phyloP scores from a whole-genome alignment of 2,797 vertebrate genomes.

The Carapus acus region DNA sequence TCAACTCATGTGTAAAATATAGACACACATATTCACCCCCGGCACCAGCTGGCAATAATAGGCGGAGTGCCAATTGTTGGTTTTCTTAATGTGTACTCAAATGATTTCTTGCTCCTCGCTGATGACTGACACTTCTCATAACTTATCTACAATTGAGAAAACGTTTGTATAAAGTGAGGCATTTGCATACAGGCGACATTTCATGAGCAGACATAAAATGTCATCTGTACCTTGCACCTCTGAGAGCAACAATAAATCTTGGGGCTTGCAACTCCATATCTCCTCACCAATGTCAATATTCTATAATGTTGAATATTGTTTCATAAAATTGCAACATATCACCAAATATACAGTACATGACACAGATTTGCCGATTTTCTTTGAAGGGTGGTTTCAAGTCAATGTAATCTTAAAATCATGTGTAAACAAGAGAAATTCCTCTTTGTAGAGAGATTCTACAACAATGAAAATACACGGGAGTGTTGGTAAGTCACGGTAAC shows the following conservation, averaged over 20 bases:
- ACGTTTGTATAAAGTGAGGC: conserved; percentile 12
- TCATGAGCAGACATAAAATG: conserved; percentile 15
- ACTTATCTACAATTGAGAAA: conserved; percentile 11
- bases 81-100: conserved; percentile 15
- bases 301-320: not conserved
- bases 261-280: not conserved
- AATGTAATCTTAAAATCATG: not conserved
- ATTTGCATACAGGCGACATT: conserved; percentile 19
- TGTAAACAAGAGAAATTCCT: not conserved
- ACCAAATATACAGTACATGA: too few species aligned
- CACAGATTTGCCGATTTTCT: conserved; percentile 10
- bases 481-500: conserved; percentile 10
- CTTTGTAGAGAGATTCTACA: conserved; percentile 7
- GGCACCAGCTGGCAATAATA: conserved; percentile 9
- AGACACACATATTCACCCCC: conserved; percentile 7
- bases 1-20: conserved; percentile 11
- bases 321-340: too few species aligned
- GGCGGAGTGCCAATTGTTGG: conserved; percentile 3
- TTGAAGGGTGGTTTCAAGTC: not conserved
- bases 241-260: not conserved
- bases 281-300: not conserved
- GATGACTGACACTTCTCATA: conserved; percentile 20
- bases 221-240: not conserved
- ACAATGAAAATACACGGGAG: conserved; percentile 13
- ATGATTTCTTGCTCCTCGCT: conserved; percentile 10